phyloP scores from a whole-genome alignment of 2,113 vertebrate species.

The Myotis brandtii region DNA sequence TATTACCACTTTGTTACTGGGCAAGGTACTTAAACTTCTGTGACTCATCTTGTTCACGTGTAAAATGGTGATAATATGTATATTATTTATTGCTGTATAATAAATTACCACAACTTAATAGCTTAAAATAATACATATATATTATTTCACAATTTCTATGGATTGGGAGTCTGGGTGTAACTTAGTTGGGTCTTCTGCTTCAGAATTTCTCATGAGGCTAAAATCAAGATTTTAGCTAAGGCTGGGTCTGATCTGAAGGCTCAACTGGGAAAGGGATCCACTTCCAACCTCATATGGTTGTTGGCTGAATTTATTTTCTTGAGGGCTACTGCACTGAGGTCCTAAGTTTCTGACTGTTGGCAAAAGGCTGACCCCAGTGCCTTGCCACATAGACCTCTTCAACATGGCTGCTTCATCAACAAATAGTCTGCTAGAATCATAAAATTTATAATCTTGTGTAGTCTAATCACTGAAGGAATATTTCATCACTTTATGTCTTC shows the following conservation, averaged over 20 bases:
- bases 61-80: conserved; percentile 32
- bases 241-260: background rate
- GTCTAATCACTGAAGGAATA: background rate
- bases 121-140: conserved; percentile 48
- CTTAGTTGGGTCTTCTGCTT: conserved; percentile 31
- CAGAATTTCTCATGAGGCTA: background rate
- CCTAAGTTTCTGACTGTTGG: background rate
- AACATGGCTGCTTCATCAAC: background rate
- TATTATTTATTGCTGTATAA: conserved; percentile 67
- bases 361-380: background rate
- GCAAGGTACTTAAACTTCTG: conserved; percentile 41
- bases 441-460: background rate
- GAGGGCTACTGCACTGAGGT: background rate
- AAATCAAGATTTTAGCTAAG: background rate
- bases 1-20: conserved; percentile 12
- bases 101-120: conserved; percentile 52
- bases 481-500: background rate
- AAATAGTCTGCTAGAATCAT: background rate
- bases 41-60: conserved; percentile 57
- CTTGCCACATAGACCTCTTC: background rate
- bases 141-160: background rate
- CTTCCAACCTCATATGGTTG: background rate
- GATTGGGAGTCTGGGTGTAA: background rate
- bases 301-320: background rate
- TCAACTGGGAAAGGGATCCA: background rate